Evolutionary conservation across 1,140 invertebrate species (phyloP).

Genomic region (Orchesella cincta): DNA sequence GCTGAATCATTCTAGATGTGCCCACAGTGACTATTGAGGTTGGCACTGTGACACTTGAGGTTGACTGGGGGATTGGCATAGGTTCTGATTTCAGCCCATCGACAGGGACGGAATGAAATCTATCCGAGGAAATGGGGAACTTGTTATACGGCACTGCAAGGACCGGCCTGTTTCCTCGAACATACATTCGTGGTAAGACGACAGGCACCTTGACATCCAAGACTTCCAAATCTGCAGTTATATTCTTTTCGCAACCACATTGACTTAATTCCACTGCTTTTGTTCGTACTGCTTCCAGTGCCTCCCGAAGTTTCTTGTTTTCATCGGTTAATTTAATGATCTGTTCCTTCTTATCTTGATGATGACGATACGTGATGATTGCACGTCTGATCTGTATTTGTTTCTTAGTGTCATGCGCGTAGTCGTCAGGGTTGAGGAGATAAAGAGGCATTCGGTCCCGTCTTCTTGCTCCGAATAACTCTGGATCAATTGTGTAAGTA

Average conservation of each 20-base stretch:
- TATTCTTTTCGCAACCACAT: conserved; percentile 5
- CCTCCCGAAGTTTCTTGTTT: background rate
- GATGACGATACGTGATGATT: conserved; percentile 16
- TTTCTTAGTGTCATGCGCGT: background rate
- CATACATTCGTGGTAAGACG: background rate
- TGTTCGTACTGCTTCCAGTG: background rate
- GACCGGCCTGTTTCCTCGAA: background rate
- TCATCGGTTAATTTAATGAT: conserved; percentile 11
- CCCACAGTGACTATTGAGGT: no score
- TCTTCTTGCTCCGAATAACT: background rate
- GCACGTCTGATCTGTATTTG: conserved; percentile 1
- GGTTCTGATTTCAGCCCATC: no score
- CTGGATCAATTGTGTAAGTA: background rate
- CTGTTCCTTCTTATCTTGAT: conserved; percentile 19
- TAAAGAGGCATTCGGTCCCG: background rate
- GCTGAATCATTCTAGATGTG: no score
- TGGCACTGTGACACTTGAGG: no score
- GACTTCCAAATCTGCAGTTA: background rate
- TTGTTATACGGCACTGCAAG: background rate
- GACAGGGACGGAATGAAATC: no score
- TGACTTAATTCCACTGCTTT: background rate
- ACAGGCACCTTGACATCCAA: background rate
- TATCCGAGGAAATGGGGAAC: background rate
- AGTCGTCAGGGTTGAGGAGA: background rate
- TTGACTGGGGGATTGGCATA: no score